Percentiles rank a stretch among this genome's conserved stretches.
Conservation (phyloP, 53 echinoderm and acorn worm genomes). For the Echinometra lucunter region DNA sequence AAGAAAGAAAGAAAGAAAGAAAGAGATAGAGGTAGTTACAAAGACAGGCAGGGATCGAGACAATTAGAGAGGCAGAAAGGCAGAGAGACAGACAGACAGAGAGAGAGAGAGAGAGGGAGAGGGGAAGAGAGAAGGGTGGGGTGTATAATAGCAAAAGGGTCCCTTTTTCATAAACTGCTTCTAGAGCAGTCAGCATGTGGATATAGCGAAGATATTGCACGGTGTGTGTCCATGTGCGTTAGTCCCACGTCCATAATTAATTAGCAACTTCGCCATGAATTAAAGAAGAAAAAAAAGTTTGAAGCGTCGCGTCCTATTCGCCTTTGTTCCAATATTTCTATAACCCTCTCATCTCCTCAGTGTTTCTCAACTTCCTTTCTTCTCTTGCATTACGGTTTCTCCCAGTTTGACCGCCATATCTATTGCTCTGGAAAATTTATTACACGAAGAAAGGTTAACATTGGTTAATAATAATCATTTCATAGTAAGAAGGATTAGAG, state of each 20-base stretch:
- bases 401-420: too few relatives aligned
- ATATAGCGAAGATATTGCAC: slow-evolving; percentile 7
- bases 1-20: background rate
- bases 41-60: background rate
- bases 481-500: too few relatives aligned
- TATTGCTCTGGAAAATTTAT: too few relatives aligned
- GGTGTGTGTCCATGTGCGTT: background rate
- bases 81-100: background rate
- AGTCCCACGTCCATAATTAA: slow-evolving; percentile 39
- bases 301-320: background rate
- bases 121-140: background rate
- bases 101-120: background rate
- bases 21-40: background rate
- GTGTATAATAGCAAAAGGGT: background rate
- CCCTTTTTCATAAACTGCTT: background rate
- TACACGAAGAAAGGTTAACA: too few relatives aligned
- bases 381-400: too few relatives aligned
- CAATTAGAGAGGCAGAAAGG: background rate
- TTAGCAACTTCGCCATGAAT: background rate
- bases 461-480: too few relatives aligned
- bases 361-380: background rate
- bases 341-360: background rate
- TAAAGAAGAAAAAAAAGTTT: background rate
- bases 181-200: background rate
- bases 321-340: background rate